Conservation (phyloP, 2,888 invertebrate genomes). For the Napeogenes inachia region DNA sequence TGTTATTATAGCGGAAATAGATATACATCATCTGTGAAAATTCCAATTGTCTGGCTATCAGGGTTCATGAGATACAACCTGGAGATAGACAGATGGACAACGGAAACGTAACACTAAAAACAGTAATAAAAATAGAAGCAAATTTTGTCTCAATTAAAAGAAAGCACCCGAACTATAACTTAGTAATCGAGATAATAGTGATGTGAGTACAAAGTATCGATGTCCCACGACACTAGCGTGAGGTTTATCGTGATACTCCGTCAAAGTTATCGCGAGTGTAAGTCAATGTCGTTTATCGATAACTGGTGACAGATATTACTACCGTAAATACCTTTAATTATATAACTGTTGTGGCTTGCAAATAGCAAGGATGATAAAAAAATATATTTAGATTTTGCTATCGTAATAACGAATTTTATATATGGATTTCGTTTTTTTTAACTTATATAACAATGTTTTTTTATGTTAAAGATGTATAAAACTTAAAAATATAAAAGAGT, state of each 20-base stretch:
- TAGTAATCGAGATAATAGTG: slow-evolving; percentile 1
- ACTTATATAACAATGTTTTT: no score
- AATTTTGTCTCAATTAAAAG: slow-evolving; percentile 1
- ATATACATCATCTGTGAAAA: no score
- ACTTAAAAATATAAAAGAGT: no score
- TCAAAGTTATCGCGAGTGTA: slow-evolving; percentile 52
- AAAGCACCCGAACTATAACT: background rate
- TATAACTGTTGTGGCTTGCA: slow-evolving; percentile 29
- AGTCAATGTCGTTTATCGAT: slow-evolving; percentile 52
- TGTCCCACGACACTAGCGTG: background rate
- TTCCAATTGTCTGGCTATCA: no score
- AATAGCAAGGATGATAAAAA: slow-evolving; percentile 15
- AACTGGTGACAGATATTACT: slow-evolving; percentile 33
- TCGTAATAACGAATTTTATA: background rate
- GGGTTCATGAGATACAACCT: no score
- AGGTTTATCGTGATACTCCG: slow-evolving; percentile 14
- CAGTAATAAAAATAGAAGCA: background rate
- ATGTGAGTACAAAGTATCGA: slow-evolving; percentile 1
- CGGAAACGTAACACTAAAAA: background rate
- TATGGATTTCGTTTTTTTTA: background rate
- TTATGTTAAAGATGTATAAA: no score
- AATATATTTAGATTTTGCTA: slow-evolving; percentile 1
- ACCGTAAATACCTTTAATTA: slow-evolving; percentile 37
- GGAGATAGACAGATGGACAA: no score
- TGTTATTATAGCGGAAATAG: no score